Conservation (phyloP, 2,113 vertebrate genomes). For the Oxyruncus cristatus region DNA sequence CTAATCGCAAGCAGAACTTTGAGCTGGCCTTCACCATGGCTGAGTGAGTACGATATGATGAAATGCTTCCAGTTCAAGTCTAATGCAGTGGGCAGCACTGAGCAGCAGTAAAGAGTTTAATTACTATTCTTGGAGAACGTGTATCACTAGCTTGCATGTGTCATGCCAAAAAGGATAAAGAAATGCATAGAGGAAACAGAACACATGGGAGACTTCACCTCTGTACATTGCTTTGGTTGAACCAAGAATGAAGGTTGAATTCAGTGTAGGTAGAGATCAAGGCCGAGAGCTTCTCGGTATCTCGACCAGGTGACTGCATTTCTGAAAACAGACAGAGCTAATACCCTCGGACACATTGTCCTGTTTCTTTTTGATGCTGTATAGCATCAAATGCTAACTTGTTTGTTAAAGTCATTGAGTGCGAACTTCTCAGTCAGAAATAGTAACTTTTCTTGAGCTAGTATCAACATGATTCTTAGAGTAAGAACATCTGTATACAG, state of each 20-base stretch:
- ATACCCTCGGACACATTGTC: not conserved
- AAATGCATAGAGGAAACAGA: not conserved
- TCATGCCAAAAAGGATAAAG: not conserved
- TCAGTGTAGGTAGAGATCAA: not conserved
- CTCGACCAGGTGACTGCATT: not conserved
- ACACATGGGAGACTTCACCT: not conserved
- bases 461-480: not conserved
- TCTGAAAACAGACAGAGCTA: not conserved
- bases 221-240: not conserved
- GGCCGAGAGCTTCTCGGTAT: not conserved
- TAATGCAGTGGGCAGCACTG: not conserved
- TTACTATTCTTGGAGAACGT: not conserved
- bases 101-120: not conserved
- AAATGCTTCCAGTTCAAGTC: not conserved
- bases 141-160: not conserved
- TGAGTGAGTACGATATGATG: constrained; percentile 80
- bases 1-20: constrained; percentile 87
- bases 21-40: constrained; percentile 88
- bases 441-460: not conserved
- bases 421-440: not conserved
- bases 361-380: not conserved
- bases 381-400: not conserved
- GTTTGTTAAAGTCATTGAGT: not conserved
- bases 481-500: not conserved
- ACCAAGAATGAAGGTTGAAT: not conserved